Conservation (phyloP, 2,113 vertebrate genomes). For the Origma solitaria region DNA sequence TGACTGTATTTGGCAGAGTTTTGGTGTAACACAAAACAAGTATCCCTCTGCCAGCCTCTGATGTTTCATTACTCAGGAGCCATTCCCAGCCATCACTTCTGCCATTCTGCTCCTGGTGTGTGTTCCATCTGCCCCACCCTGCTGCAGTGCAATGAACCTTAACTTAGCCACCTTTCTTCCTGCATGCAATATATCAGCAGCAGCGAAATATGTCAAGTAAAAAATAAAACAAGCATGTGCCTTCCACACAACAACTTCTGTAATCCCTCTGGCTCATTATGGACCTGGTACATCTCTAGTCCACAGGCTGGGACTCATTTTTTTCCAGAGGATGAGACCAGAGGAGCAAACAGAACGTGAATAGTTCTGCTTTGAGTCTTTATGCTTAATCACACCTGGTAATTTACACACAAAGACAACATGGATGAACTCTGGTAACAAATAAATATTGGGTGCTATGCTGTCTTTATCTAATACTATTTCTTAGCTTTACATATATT, state of each 20-base stretch:
- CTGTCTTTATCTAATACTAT: neutral
- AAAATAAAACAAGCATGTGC: neutral
- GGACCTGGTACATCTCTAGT: neutral
- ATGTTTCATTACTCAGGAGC: neutral
- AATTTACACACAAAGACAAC: neutral
- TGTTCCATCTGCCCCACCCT: neutral
- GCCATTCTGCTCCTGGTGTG: neutral
- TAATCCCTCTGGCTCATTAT: neutral
- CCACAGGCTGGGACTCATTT: neutral
- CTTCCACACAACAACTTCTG: neutral
- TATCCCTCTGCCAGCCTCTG: neutral
- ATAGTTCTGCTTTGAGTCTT: neutral
- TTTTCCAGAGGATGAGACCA: neutral
- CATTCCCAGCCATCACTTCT: neutral
- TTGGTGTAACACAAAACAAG: neutral
- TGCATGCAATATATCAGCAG: neutral
- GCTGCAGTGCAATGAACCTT: neutral
- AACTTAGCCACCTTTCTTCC: neutral
- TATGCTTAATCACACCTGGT: neutral
- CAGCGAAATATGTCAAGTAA: neutral
- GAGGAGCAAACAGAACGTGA: neutral
- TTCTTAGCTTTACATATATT: neutral
- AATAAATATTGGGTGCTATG: neutral
- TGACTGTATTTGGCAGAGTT: neutral
- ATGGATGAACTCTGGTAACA: neutral